A percentile compares a stretch with the other conserved stretches of the same genome.
Evolutionary conservation across 2,113 vertebrate species (phyloP).

Genomic region (Rhynchopsitta pachyrhyncha): DNA sequence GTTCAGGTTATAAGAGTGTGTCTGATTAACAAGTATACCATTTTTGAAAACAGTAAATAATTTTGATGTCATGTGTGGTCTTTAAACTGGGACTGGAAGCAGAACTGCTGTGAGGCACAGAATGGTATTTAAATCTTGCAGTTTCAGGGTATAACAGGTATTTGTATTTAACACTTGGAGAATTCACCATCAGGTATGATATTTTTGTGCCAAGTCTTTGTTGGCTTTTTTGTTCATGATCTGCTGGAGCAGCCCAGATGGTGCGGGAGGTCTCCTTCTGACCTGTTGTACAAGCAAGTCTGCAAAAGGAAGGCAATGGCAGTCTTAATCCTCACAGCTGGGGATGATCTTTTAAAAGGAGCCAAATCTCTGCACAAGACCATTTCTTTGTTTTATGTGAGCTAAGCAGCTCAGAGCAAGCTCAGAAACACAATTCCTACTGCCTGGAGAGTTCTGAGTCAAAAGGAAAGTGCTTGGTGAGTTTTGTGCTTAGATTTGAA

Average conservation of each 20-base stretch:
- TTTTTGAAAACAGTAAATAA: background rate
- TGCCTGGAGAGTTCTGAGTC: background rate
- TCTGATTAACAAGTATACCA: accelerated
- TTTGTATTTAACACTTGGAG: background rate
- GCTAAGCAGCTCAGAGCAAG: background rate
- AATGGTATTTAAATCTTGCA: background rate
- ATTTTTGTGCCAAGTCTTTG: background rate
- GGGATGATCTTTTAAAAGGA: background rate
- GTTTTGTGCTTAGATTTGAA: background rate
- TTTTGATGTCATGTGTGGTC: background rate
- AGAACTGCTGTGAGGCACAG: background rate
- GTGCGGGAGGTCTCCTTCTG: background rate
- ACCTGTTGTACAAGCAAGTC: background rate
- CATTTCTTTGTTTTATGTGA: background rate
- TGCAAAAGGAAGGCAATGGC: background rate
- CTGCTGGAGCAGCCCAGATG: background rate
- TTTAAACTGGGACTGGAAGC: background rate
- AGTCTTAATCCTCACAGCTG: background rate
- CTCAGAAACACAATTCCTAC: background rate
- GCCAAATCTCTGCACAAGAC: background rate
- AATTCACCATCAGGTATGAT: background rate
- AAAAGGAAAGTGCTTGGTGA: background rate
- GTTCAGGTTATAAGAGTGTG: background rate
- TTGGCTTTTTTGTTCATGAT: background rate
- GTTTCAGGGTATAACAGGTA: background rate